Evolutionary conservation across 1,140 invertebrate genomes (phyloP), one percentile per base, ranked within the genome.

Genomic region (Fopius arisanus): DNA sequence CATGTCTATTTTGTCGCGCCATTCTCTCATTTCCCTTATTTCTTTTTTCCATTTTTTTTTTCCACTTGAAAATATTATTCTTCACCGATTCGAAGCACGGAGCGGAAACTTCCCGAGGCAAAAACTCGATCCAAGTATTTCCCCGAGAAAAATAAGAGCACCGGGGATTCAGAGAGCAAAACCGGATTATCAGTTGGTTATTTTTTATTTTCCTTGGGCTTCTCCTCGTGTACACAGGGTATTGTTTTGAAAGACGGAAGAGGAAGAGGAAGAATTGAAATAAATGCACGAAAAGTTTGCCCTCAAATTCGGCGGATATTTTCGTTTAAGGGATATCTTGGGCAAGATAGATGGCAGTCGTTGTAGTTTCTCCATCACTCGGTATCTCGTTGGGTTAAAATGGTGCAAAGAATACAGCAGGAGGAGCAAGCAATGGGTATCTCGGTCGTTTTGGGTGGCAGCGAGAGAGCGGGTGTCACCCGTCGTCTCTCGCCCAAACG

Each of bases 271-370:
- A 76, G 23, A 6, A 23, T 74, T 80, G 81, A 79, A 84, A 84
- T 73, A 75, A 75, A 76, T 26, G 19, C 21, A 23, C 23, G 54
- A 23, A 59, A 59, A 59, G 21, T 59, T 59, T 59, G 9, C 54
- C 54, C 54, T 19, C 54, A 59, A 82, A 84, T 82, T 84, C 81
- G 77, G 81, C 82, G 12, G 2, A 81, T 86, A 86, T 85, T 86
- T 86, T 81, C 76, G 83, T 78, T 76, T 76, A 79, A 80, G 77
- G 51, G 70, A 12, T 19, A 51, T 16, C n/a, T 14, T 59, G 1
- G 10, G 74, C 78, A 82, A 85, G 83, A 85, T 80, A 82, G 72
- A 85, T 85, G 79, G 81, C 77, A 76, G 80, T 80, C 80, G 33
- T 7, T 37, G 80, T 81, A 79, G 79, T 79, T 77, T 80, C 80